Evolutionary conservation across 2,113 vertebrate species (phyloP), one percentile per base, ranked within the genome.

Genomic region (Ameiurus melas): DNA sequence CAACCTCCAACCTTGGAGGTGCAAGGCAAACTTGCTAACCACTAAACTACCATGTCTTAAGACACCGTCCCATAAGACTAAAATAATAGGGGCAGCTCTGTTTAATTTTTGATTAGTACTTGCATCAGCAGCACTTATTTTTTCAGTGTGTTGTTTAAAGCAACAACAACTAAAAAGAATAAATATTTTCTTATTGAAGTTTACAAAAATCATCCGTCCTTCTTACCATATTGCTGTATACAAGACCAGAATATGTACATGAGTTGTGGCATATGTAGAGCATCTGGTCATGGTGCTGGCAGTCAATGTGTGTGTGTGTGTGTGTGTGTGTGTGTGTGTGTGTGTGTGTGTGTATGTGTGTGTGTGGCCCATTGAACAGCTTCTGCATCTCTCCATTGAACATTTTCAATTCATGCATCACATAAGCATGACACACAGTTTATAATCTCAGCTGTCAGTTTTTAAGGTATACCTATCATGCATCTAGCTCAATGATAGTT

Each of bases 201-300:
- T 78, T 78, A 53, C 43, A 53, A 55, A 55, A 22, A 20, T n/a
- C n/a, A 53, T 22, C 17, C n/a, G 30, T 58, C 7, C 53, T 58
- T 33, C 25, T 81, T 33, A 22, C 8, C 19, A 58, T 36, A 36
- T 36, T 58, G 7, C 5, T 58, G 43, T 5, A 57, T 81, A n/a
- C 0, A 53, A 79, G 47, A 53, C n/a, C 25, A 17, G 27, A 79
- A 1, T 30, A 22, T 19, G 8, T 81, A 22, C 53, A 55, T 53
- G 47, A 16, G 47, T 79, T 64, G 71, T 64, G 58, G 43, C 87
- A 85, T 79, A 85, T 89, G 83, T 36, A 66, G 43, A 33, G 77
- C 53, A 85, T 83, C 85, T 62, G 73, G 86, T 84, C 85, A 86
- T 80, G 60, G 71, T 27, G 58, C 79, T 62, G 81, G 82, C 82